Conservation (phyloP, 2,113 vertebrate genomes). For the Neopipo cinnamomea region DNA sequence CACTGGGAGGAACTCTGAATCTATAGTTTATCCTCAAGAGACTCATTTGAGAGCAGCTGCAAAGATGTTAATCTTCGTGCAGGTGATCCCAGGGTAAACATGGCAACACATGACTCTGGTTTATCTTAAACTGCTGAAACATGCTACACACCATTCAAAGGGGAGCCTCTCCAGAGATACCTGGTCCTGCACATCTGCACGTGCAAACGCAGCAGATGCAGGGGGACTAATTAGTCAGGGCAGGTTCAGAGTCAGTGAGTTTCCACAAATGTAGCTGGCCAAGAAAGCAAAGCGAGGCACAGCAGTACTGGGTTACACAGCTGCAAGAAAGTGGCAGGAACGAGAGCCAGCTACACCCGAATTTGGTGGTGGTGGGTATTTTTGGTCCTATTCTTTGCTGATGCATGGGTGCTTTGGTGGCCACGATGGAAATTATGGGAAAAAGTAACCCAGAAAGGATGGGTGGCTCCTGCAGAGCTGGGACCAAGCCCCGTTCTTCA, state of each 20-base stretch:
- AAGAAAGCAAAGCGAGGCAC: neutral
- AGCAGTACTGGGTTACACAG: neutral
- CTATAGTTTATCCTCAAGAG: constrained; percentile 2
- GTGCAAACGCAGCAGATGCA: neutral
- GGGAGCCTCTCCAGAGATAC: neutral
- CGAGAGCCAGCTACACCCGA: neutral
- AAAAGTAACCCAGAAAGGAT: neutral
- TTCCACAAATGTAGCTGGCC: neutral
- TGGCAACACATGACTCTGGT: constrained; percentile 21
- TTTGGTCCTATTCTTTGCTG: neutral
- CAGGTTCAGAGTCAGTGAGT: neutral
- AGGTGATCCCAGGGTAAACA: constrained; percentile 59
- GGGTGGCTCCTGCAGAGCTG: neutral
- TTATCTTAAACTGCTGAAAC: constrained; percentile 53
- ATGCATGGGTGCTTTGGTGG: neutral
- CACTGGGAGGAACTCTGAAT: constrained; percentile 53
- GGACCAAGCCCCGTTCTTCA: neutral
- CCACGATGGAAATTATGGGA: neutral
- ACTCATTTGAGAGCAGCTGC: constrained; percentile 59
- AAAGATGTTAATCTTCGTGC: constrained; percentile 41
- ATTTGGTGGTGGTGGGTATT: neutral
- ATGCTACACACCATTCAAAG: neutral
- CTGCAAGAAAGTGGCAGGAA: neutral
- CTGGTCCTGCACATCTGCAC: neutral
- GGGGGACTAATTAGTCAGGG: neutral